These are phyloP conservation scores for Metalampra italica DNA, from an alignment of 2,888 invertebrate species.

Conservation along the genomic window DNA sequence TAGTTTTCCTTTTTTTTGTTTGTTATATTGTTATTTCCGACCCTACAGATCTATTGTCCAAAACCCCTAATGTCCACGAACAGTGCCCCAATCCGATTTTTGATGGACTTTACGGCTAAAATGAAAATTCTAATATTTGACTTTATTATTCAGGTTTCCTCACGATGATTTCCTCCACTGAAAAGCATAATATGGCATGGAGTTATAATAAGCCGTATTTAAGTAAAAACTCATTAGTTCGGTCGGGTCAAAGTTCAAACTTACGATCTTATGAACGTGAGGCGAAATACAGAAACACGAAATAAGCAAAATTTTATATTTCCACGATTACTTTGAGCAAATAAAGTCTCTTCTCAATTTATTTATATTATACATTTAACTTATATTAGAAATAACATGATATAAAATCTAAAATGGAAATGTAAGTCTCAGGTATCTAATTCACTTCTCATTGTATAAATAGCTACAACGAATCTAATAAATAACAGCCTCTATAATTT, in stretches of 20 bases:
- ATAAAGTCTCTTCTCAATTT: conserved; percentile 66
- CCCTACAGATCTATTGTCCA: too few relatives aligned
- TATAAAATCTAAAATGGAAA: conserved; percentile 76
- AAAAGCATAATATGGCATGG: too few relatives aligned
- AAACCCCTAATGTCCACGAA: too few relatives aligned
- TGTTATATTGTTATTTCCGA: too few relatives aligned
- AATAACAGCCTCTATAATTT: conserved; percentile 46
- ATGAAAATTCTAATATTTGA: too few relatives aligned
- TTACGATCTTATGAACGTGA: background rate
- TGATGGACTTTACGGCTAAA: too few relatives aligned
- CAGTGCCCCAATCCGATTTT: too few relatives aligned
- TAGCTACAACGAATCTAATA: conserved; percentile 40
- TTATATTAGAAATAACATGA: conserved; percentile 67
- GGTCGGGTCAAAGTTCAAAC: too few relatives aligned
- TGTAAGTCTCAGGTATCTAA: conserved; percentile 72
- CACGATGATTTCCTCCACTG: too few relatives aligned
- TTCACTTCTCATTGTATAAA: conserved; percentile 41
- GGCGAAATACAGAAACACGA: conserved; percentile 10
- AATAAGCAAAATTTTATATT: conserved; percentile 48
- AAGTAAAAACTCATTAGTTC: too few relatives aligned
- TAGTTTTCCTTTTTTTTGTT: conserved; percentile 7
- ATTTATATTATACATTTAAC: conserved; percentile 57
- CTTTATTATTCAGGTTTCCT: too few relatives aligned
- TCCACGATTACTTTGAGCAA: conserved; percentile 70
- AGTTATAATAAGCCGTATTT: too few relatives aligned